Base-by-base conservation (phyloP, 2,797 vertebrate species). In the Neosalanx taihuensis region DNA sequence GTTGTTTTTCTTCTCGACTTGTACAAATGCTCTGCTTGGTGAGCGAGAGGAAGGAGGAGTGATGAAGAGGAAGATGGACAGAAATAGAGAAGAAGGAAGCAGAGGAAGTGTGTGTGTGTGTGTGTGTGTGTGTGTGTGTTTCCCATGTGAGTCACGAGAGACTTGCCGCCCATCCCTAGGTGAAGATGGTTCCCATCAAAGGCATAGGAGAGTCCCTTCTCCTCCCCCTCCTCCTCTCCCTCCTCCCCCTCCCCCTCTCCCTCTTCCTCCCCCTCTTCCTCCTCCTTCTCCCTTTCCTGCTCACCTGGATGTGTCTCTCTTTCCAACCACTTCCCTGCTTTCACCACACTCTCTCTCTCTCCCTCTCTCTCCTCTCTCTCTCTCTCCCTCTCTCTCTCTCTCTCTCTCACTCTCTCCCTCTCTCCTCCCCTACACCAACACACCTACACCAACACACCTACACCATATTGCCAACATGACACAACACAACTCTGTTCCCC, bases 161-260 rank as follows among this genome's bases (percentile, higher is more conserved):
- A 56, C 17, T 86, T 93, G 76, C 92, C 93, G 67, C 93, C 93
- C 1, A 61, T 91, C 73, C 87, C 89, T 51, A 92, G 92, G 91
- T 94, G 89, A 94, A 91, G 76, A 59, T 70, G 23, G 46, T 1
- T 23, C 63, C 17, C 31, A 53, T 56, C 51, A 17, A n/a, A 4
- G 18, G 46, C 46, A 26, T 18, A 5, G 10, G 41, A 1, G 29
- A 17, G 18, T 66, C 31, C 56, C n/a, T 5, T 9, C 26, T 12
- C 29, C 15, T 64, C 29, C 37, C 6, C 3, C 17, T n/a, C 37
- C 18, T 12, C 59, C 33, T 9, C 53, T 23, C n/a, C 6, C 26
- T 49, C 26, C 10, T 7, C 61, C 58, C 51, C 23, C 23, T 26
- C 23, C 41, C 33, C 29, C 35, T 6, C 29, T 70, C 18, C 23